Percentiles rank a stretch among this genome's conserved stretches.
Evolutionary conservation across 1,140 invertebrate species (phyloP).

Genomic region (Cydia splendana): DNA sequence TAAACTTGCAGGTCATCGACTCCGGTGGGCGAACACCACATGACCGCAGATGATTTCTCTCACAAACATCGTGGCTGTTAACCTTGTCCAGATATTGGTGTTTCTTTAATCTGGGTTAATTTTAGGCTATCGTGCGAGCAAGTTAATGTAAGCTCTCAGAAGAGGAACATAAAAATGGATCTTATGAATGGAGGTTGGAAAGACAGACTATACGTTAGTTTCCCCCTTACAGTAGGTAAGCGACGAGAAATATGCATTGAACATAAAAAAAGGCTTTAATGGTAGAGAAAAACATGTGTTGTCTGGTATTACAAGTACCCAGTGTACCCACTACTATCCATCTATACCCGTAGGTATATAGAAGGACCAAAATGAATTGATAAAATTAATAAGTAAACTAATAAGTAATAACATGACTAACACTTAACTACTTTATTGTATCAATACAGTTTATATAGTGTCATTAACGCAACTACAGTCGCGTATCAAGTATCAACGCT

Average conservation of each 20-base stretch:
- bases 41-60: conserved; percentile 36
- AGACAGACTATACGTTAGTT: too few relatives aligned
- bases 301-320: too few relatives aligned
- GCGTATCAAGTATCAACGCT: not conserved
- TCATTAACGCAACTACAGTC: not conserved
- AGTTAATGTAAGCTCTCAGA: not conserved
- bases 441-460: not conserved
- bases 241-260: too few relatives aligned
- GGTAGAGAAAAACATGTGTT: too few relatives aligned
- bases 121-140: not conserved
- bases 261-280: too few relatives aligned
- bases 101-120: not conserved
- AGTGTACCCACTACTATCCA: too few relatives aligned
- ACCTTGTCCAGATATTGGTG: conserved; percentile 4
- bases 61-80: conserved; percentile 20
- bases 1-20: conserved; percentile 36
- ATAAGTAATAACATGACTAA: too few relatives aligned
- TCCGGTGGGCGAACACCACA: conserved; percentile 35
- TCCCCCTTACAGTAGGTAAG: too few relatives aligned
- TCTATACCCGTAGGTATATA: too few relatives aligned
- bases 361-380: too few relatives aligned
- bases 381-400: too few relatives aligned
- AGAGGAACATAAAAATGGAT: not conserved
- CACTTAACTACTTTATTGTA: not conserved
- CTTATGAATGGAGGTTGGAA: not conserved